Evolutionary conservation across 2,888 invertebrate genomes (phyloP).

Genomic region (Furcula furcula): DNA sequence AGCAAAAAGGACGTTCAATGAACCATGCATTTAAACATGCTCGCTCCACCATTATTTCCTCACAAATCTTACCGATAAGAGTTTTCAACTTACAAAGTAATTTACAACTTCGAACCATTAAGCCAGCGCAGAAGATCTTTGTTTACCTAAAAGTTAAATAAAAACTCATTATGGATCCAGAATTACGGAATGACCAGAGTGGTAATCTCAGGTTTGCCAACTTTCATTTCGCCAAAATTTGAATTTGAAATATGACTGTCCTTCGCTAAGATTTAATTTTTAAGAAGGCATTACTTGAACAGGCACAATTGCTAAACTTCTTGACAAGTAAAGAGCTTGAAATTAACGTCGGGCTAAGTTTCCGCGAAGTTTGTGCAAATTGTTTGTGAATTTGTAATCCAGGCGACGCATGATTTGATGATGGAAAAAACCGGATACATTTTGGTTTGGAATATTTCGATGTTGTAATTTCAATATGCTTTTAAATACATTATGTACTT

Average conservation of each 20-base stretch:
- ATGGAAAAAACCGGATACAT: constrained; percentile 13
- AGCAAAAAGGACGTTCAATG: constrained; percentile 2
- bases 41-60: constrained; percentile 8
- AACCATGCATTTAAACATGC: constrained; percentile 4
- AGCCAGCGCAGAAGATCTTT: constrained; percentile 11
- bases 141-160: constrained; percentile 17
- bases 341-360: constrained; percentile 52
- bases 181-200: constrained; percentile 24
- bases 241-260: constrained; percentile 51
- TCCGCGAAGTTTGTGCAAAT: constrained; percentile 26
- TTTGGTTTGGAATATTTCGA: constrained; percentile 5
- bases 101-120: constrained; percentile 18
- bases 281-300: constrained; percentile 48
- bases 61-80: constrained; percentile 10
- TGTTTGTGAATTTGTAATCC: constrained; percentile 26
- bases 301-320: constrained; percentile 59
- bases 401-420: constrained; percentile 9
- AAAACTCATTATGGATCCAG: constrained; percentile 16
- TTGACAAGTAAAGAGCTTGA: constrained; percentile 59
- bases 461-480: constrained; percentile 1
- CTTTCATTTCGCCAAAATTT: constrained; percentile 49
- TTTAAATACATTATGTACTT: neutral
- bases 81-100: constrained; percentile 18
- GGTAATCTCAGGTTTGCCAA: constrained; percentile 37
- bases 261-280: constrained; percentile 53